These are phyloP conservation scores for Littorina saxatilis DNA, from an alignment of 1,140 invertebrate species.

Conservation along the genomic window DNA sequence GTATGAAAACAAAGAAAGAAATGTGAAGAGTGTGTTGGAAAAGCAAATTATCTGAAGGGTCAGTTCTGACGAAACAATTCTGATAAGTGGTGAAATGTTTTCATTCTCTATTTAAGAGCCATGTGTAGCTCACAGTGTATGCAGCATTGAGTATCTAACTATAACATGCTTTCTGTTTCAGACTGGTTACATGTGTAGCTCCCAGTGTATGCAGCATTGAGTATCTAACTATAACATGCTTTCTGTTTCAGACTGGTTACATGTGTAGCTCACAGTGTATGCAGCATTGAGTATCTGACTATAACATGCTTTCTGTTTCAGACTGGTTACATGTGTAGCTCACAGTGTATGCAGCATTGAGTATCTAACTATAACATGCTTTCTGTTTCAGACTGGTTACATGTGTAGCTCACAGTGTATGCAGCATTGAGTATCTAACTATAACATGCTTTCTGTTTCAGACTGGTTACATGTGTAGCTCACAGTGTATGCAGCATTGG, in stretches of 20 bases:
- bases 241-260: conserved; percentile 86
- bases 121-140: too few species aligned
- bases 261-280: conserved; percentile 93
- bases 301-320: conserved; percentile 70
- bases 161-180: too few species aligned
- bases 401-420: conserved; percentile 93
- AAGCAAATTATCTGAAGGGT: too few species aligned
- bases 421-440: too few species aligned
- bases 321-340: conserved; percentile 98
- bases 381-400: conserved; percentile 84
- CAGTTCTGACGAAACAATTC: too few species aligned
- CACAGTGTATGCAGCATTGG: conserved; percentile 76
- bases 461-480: conserved; percentile 82
- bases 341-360: conserved; percentile 77
- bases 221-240: background rate
- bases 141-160: too few species aligned
- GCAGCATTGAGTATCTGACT: background rate
- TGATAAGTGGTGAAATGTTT: too few species aligned
- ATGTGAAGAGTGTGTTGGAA: too few species aligned
- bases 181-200: background rate
- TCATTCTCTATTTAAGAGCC: too few species aligned
- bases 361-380: too few species aligned
- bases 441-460: too few species aligned
- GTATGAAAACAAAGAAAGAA: too few species aligned
- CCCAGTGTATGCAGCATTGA: background rate